Conservation (phyloP, 2,797 vertebrate species). For the Synaphobranchus kaupii region DNA sequence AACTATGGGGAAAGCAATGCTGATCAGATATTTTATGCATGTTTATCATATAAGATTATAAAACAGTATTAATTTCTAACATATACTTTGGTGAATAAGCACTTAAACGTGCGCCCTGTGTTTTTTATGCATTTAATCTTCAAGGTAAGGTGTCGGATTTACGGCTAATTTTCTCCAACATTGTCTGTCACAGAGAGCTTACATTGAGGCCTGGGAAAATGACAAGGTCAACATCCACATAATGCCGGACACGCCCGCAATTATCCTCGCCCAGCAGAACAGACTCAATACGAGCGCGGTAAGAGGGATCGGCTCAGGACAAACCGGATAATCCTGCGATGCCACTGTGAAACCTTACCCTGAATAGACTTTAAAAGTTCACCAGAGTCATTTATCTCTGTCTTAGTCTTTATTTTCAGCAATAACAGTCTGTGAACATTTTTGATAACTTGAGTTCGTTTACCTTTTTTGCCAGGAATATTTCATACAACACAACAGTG, state of each 20-base stretch:
- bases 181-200: constrained; percentile 78
- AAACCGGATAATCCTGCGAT: neutral
- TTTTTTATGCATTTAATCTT: neutral
- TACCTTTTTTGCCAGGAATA: neutral
- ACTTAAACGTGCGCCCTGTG: neutral
- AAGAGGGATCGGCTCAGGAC: constrained; percentile 23
- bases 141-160: neutral
- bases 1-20: neutral
- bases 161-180: neutral
- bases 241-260: constrained; percentile 90
- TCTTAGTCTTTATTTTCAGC: neutral
- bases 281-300: constrained; percentile 86
- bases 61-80: neutral
- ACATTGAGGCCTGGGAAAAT: constrained; percentile 87
- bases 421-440: neutral
- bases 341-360: neutral
- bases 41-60: neutral
- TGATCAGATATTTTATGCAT: neutral
- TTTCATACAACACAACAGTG: neutral
- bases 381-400: neutral
- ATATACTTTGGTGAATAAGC: neutral
- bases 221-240: constrained; percentile 87
- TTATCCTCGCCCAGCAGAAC: constrained; percentile 84
- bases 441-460: neutral
- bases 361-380: neutral